Evolutionary conservation across 64 coral and sea anemone genomes (phyloP), one percentile per base, ranked within the genome.

Genomic region (Catalaphyllia jardinei): DNA sequence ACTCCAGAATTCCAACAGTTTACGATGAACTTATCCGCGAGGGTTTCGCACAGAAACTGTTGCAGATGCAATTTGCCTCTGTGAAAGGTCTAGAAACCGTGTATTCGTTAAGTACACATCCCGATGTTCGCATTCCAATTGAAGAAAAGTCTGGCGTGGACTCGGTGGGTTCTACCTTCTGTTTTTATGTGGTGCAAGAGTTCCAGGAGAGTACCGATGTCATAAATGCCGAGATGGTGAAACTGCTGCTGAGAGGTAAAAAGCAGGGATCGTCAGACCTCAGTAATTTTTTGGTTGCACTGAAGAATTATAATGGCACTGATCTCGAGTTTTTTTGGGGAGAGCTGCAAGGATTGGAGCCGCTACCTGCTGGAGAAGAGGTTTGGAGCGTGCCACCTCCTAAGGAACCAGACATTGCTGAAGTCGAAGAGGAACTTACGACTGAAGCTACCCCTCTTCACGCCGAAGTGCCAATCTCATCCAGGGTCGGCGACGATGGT

Each of bases 111-210:
- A 86, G 17, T 3, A 83, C 62, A 51, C 65, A 75, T 6, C 78
- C 52, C 15, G 49, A 75, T 22, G 59, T 86, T 77, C 33, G 2
- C 25, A 33, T 86, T 69, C 31, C 17, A 31, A 73, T 67, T 60
- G 8, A 98, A 83, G 74, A 83, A 49, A 94, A 84, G 63, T 98
- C 86, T 49, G 95, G 95, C 7, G 27, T 86, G 11, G 72, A 98
- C 76, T 55, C 60, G 9, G 80, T 67, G 4, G 84, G 88, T 10
- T 5, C 28, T 8, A 63, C 30, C 18, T 87, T 67, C 30, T 89
- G 72, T 87, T 85, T 91, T 42, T 80, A 94, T 61, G 91, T 87
- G 0, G 92, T 88, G 22, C 13, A 80, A 5, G 73, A 91, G 18
- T 59, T 89, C 18, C 16, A 85, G 15, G 67, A 94, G 18, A 78